These are phyloP conservation scores for Tragopan temminckii DNA, from an alignment of 2,797 vertebrate genomes.

Conservation along the genomic window DNA sequence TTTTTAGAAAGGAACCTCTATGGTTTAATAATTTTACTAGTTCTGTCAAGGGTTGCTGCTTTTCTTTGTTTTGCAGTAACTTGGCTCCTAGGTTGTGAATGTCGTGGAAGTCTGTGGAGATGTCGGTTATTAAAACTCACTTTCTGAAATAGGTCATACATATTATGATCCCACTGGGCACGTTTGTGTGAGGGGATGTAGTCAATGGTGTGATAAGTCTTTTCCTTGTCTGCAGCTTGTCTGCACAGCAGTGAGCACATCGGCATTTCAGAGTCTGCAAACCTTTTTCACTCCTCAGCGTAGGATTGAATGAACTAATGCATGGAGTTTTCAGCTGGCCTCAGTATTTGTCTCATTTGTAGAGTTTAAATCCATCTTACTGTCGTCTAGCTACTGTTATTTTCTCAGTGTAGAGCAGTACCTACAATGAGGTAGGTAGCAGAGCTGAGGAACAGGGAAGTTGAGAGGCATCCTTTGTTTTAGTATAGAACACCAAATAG, in stretches of 20 bases:
- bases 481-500: background rate
- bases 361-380: background rate
- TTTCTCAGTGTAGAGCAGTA: background rate
- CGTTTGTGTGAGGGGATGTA: background rate
- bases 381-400: background rate
- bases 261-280: background rate
- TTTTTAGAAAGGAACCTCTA: background rate
- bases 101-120: background rate
- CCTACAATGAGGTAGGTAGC: background rate
- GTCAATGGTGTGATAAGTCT: background rate
- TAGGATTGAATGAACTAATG: background rate
- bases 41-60: background rate
- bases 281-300: background rate
- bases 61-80: background rate
- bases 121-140: background rate
- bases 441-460: background rate
- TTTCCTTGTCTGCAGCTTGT: background rate
- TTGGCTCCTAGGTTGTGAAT: background rate
- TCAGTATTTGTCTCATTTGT: fast-evolving
- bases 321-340: background rate
- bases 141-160: background rate
- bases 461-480: background rate
- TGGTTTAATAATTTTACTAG: background rate
- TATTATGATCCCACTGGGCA: background rate
- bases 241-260: fast-evolving